Conservation (phyloP, 2,113 vertebrate species). For the Bostrychus sinensis region DNA sequence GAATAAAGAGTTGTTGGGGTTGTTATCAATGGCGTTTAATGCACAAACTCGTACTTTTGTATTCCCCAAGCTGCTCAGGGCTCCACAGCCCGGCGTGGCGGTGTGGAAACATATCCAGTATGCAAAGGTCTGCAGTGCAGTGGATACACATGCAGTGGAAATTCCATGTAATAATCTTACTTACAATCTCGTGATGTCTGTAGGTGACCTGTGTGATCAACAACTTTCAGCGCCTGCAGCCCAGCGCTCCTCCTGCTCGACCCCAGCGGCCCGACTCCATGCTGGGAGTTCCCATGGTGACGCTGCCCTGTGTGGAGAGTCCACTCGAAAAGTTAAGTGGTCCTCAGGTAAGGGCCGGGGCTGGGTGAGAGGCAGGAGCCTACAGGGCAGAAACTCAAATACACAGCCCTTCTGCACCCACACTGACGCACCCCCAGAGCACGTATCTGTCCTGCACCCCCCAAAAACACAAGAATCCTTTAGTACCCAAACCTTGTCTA, state of each 20-base stretch:
- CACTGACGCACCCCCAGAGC: constrained; percentile 3
- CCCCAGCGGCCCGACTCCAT: constrained; percentile 71
- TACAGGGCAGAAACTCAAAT: constrained; percentile 29
- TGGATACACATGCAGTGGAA: too few species aligned
- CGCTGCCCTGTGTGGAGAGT: constrained; percentile 82
- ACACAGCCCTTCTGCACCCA: constrained; percentile 34
- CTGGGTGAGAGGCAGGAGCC: constrained; percentile 43
- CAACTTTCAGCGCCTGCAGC: constrained; percentile 77
- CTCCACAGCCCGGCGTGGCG: too few species aligned
- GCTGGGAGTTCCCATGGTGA: constrained; percentile 80
- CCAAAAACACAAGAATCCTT: constrained; percentile 25
- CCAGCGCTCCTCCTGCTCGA: constrained; percentile 23
- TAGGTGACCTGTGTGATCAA: constrained; percentile 83
- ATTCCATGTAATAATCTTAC: neutral
- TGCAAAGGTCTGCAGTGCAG: too few species aligned
- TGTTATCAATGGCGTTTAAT: too few species aligned
- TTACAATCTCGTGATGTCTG: neutral
- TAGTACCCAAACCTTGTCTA: constrained; percentile 17
- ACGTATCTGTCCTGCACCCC: constrained; percentile 30
- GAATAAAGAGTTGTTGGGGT: too few species aligned
- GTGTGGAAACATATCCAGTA: too few species aligned
- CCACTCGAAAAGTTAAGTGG: constrained; percentile 93
- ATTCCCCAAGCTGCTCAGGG: too few species aligned
- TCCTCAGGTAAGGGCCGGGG: constrained; percentile 86
- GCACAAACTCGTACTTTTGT: too few species aligned